Percentiles rank a stretch among this genome's conserved stretches.
Evolutionary conservation across 2,888 invertebrate genomes (phyloP).

Genomic region (Chymomyza amoena): DNA sequence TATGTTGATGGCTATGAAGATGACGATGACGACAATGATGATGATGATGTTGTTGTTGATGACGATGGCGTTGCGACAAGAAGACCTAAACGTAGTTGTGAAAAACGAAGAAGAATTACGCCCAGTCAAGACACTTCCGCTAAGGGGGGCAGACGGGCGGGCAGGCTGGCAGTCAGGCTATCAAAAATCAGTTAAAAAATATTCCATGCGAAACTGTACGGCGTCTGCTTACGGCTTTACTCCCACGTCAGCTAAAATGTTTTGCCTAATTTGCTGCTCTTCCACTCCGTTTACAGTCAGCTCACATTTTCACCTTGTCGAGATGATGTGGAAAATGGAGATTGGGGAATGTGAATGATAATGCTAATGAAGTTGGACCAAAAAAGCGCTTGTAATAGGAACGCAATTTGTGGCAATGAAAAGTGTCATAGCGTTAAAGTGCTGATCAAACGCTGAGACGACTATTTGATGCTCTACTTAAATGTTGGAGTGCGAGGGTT

Average conservation of each 20-base stretch:
- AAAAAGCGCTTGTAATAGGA: not conserved
- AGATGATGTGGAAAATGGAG: not conserved
- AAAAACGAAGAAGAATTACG: not conserved
- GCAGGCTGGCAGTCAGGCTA: not conserved
- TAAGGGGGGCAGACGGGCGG: not conserved
- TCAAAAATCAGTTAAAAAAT: slow-evolving; percentile 27
- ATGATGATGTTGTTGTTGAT: not conserved
- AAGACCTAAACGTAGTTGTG: not conserved
- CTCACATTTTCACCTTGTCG: slow-evolving; percentile 1
- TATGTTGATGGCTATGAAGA: slow-evolving; percentile 3
- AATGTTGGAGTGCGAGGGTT: not conserved
- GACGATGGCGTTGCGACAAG: not conserved
- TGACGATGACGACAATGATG: not conserved
- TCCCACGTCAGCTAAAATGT: not conserved
- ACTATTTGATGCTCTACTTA: not conserved
- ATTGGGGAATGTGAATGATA: not conserved
- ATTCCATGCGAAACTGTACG: not conserved
- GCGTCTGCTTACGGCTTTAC: not conserved
- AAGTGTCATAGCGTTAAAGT: not conserved
- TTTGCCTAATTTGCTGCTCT: not conserved
- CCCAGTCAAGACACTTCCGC: not conserved
- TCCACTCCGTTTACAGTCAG: not conserved
- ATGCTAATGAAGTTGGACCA: not conserved
- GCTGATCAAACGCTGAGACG: not conserved
- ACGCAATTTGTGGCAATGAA: not conserved